phyloP scores from a whole-genome alignment of 2,888 invertebrate species.

The Escarpia spicata region DNA sequence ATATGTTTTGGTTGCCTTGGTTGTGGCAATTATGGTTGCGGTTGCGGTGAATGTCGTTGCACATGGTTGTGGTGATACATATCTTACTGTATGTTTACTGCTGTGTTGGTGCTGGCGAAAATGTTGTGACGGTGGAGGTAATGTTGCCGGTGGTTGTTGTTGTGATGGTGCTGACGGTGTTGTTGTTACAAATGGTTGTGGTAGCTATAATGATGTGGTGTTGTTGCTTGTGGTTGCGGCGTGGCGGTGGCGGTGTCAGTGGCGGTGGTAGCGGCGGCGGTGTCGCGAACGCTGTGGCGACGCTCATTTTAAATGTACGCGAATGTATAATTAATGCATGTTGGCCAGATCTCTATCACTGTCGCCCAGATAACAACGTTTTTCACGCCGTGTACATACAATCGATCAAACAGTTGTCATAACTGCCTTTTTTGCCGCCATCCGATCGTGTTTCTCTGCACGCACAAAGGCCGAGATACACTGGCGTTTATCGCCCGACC shows the following conservation, averaged over 20 bases:
- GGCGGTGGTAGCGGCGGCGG: neutral
- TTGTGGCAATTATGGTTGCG: too few relatives aligned
- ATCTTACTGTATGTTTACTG: too few relatives aligned
- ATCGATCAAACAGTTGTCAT: conserved; percentile 16
- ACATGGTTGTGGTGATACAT: too few relatives aligned
- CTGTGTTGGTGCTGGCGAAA: neutral
- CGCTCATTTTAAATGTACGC: neutral
- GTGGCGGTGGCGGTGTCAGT: neutral
- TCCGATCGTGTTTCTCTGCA: neutral
- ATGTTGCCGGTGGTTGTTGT: neutral
- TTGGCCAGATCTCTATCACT: neutral
- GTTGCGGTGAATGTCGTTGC: too few relatives aligned
- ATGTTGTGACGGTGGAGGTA: too few relatives aligned
- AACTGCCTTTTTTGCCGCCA: neutral
- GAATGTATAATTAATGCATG: conserved; percentile 12
- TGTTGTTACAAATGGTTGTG: too few relatives aligned
- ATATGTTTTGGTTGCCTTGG: too few relatives aligned
- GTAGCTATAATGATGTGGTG: neutral
- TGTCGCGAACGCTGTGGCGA: neutral
- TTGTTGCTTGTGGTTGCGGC: neutral
- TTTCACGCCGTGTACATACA: neutral
- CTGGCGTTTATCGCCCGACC: too few relatives aligned
- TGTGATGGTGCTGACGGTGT: too few relatives aligned
- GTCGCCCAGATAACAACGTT: neutral
- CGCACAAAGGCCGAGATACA: neutral